Conservation (phyloP, 64 coral and sea anemone species). For the Orbicella faveolata region DNA sequence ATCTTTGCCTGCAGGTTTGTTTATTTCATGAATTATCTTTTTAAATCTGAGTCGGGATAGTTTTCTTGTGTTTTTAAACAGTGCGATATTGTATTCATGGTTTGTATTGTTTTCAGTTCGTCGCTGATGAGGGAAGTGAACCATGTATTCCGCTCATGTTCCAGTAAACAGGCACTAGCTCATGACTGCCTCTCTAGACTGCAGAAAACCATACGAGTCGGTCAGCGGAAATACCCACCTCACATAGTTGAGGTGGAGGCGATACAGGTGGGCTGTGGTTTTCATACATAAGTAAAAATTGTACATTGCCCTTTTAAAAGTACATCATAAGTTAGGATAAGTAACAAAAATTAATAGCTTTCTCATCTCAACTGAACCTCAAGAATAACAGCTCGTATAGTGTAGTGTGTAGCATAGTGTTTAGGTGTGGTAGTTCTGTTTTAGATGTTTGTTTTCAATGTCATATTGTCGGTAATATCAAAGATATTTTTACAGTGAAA, state of each 20-base stretch:
- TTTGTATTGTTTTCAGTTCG: slow-evolving; percentile 49
- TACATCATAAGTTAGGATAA: no score
- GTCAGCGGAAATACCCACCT: slow-evolving; percentile 94
- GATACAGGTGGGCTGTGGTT: slow-evolving; percentile 71
- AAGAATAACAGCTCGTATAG: no score
- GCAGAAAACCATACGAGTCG: slow-evolving; percentile 96
- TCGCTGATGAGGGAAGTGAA: slow-evolving; percentile 85
- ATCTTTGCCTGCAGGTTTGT: slow-evolving; percentile 94
- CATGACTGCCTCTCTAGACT: slow-evolving; percentile 86
- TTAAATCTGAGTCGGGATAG: neutral
- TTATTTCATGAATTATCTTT: neutral
- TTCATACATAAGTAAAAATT: neutral
- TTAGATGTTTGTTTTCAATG: no score
- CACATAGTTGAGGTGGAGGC: slow-evolving; percentile 98
- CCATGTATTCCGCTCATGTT: slow-evolving; percentile 85
- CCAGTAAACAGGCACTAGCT: slow-evolving; percentile 70
- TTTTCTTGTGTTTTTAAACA: neutral
- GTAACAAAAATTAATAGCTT: no score
- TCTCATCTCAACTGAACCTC: no score
- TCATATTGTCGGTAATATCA: no score
- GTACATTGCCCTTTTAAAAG: no score
- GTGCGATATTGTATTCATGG: neutral
- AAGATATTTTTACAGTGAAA: no score
- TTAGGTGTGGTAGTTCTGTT: no score
- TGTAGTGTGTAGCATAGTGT: no score